Evolutionary conservation across 2,113 vertebrate genomes (phyloP), one percentile per base, ranked within the genome.

Genomic region (Dermatemys mawii): DNA sequence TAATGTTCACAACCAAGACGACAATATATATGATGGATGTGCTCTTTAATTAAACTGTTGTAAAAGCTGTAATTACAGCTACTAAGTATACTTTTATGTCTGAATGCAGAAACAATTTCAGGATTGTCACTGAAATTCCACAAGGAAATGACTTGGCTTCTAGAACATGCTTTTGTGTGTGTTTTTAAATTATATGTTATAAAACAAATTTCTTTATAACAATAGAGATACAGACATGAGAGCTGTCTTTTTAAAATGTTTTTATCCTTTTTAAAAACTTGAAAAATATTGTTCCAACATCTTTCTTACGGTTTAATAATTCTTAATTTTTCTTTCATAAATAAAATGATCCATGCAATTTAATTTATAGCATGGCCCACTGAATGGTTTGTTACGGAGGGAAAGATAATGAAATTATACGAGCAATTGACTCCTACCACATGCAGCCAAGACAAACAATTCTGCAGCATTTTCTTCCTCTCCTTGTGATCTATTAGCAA

Each of bases 51-150:
- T 95, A 94, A 60, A 46, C 54, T 76, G 12, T 76, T 93, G 55
- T 86, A 95, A 97, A 98, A 95, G 89, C 89, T 78, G 78, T 86
- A 93, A 97, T 95, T 96, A 96, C 27, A 94, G 89, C 81, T 97
- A 93, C 79, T 97, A 96, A 96, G 89, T 95, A 79, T 35, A 81
- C 81, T 96, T 97, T 92, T 86, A 93, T 89, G 76, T 93, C 88
- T 97, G 92, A 84, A 86, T 83, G 95, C 9, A 91, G 48, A 97
- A 95, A 87, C 57, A 5, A 84, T 92, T 97, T 96, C 78, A 93
- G 86, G 63, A 88, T 78, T 87, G n/a, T 78, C 10, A 8, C 50
- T 95, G 81, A 55, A 89, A 89, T 4, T 84, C 92, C 54, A 38
- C 48, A 79, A 95, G 5, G 48, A 53, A 89, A 50, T 92, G 26